A percentile compares a stretch with the other conserved stretches of the same genome.
Conservation (phyloP, 2,797 vertebrate species). For the Rhynchonycteris naso region DNA sequence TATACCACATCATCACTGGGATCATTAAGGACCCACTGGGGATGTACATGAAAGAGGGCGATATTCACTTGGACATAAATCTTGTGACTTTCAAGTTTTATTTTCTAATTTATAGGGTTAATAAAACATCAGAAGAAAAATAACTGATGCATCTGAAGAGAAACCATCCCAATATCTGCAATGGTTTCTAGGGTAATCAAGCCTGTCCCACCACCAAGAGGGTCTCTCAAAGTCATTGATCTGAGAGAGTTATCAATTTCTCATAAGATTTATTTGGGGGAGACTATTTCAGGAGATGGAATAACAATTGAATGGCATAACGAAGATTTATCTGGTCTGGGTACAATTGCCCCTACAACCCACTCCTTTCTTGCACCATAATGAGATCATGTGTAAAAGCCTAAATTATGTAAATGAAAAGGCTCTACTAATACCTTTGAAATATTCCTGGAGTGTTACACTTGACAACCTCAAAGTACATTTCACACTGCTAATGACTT, state of each 20-base stretch:
- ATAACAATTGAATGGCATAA: slow-evolving; percentile 47
- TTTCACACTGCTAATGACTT: slow-evolving; percentile 90
- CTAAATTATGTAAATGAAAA: slow-evolving; percentile 90
- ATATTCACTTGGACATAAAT: background rate
- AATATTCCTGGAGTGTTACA: slow-evolving; percentile 90
- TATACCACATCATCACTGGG: background rate
- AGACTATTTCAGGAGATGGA: slow-evolving; percentile 50
- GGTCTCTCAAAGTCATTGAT: slow-evolving; percentile 49
- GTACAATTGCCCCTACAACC: slow-evolving; percentile 57
- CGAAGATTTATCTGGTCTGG: slow-evolving; percentile 57
- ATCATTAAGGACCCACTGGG: background rate
- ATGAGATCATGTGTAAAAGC: slow-evolving; percentile 86
- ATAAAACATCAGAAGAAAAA: slow-evolving; percentile 7
- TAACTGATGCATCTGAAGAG: background rate
- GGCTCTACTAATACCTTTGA: slow-evolving; percentile 86
- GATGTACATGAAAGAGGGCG: background rate
- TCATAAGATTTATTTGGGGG: slow-evolving; percentile 53
- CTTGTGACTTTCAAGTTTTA: background rate
- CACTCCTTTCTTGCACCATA: slow-evolving; percentile 75
- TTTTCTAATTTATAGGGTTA: slow-evolving; percentile 4
- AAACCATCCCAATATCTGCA: background rate
- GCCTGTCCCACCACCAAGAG: background rate
- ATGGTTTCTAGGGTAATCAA: background rate
- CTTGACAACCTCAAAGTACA: slow-evolving; percentile 90
- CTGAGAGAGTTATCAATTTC: slow-evolving; percentile 50